Percentiles rank a stretch among this genome's conserved stretches.
Evolutionary conservation across 2,888 invertebrate species (phyloP).

Genomic region (Caenorhabditis japonica): DNA sequence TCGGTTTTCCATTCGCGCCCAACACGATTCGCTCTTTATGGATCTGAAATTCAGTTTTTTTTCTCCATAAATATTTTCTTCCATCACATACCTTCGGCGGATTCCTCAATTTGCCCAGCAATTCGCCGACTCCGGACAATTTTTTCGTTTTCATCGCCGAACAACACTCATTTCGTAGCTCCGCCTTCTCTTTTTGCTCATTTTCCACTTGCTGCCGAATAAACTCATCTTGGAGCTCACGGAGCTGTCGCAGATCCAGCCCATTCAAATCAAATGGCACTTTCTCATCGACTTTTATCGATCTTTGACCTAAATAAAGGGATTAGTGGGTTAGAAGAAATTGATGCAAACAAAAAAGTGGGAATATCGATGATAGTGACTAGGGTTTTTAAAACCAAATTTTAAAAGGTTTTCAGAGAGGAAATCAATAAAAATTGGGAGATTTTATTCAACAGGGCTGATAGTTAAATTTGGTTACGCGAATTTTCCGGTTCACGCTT

Average conservation of each 20-base stretch:
- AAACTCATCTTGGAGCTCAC: constrained; percentile 13
- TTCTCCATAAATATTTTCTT: background rate
- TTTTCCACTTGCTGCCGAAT: constrained; percentile 3
- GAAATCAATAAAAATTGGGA: no score
- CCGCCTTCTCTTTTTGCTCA: background rate
- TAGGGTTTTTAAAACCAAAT: constrained; percentile 16
- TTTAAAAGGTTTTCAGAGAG: no score
- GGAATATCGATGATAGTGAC: constrained; percentile 10
- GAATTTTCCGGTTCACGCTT: constrained; percentile 1
- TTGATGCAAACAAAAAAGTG: background rate
- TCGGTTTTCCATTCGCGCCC: constrained; percentile 23
- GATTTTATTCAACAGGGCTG: no score
- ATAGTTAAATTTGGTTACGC: background rate
- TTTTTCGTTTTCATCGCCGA: constrained; percentile 3
- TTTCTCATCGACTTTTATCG: background rate
- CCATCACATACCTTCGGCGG: background rate
- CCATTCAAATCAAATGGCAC: background rate
- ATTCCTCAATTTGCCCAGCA: constrained; percentile 25
- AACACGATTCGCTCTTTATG: constrained; percentile 38
- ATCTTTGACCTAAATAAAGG: background rate
- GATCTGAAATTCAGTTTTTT: constrained; percentile 7
- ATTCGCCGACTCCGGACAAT: constrained; percentile 24
- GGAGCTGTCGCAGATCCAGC: background rate
- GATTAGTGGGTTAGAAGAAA: constrained; percentile 1
- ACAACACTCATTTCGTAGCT: no score